These are phyloP conservation scores for Sinella curviseta DNA, from an alignment of 1,140 invertebrate species.

Conservation along the genomic window DNA sequence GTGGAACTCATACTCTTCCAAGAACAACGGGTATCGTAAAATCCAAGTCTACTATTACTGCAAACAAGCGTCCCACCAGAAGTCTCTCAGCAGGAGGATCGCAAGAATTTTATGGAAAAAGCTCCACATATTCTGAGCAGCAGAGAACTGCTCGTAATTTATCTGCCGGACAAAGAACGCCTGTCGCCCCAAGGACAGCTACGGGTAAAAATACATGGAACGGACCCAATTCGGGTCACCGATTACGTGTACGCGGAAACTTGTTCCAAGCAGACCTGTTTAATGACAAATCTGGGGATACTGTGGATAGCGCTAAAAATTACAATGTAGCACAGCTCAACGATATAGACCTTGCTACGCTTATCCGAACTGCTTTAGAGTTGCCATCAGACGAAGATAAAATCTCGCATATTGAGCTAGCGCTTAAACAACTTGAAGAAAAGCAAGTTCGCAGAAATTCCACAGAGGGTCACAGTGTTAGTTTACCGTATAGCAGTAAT, in stretches of 20 bases:
- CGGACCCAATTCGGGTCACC: neutral
- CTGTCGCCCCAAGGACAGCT: neutral
- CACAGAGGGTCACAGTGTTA: slow-evolving; percentile 18
- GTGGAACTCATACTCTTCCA: neutral
- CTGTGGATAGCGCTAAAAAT: neutral
- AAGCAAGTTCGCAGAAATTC: slow-evolving; percentile 15
- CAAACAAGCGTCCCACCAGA: slow-evolving; percentile 16
- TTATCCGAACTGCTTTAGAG: slow-evolving; percentile 47
- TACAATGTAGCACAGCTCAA: neutral
- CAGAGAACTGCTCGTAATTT: neutral
- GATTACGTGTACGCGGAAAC: slow-evolving; percentile 38
- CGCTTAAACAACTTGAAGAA: slow-evolving; percentile 47
- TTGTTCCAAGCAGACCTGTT: slow-evolving; percentile 44
- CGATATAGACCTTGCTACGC: slow-evolving; percentile 37
- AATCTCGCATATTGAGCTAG: slow-evolving; percentile 48
- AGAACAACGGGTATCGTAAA: neutral
- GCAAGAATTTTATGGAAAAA: slow-evolving; percentile 41
- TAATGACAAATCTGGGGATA: neutral
- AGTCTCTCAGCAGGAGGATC: slow-evolving; percentile 45
- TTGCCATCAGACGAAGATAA: slow-evolving; percentile 46
- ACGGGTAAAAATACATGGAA: slow-evolving; percentile 48
- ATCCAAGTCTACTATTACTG: slow-evolving; percentile 21
- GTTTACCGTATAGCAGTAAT: slow-evolving; percentile 35
- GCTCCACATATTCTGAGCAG: neutral
- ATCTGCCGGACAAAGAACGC: neutral